A percentile compares a stretch with the other conserved stretches of the same genome.
These are phyloP conservation scores for Heliconius aoede DNA, from an alignment of 2,888 invertebrate genomes.

Conservation along the genomic window DNA sequence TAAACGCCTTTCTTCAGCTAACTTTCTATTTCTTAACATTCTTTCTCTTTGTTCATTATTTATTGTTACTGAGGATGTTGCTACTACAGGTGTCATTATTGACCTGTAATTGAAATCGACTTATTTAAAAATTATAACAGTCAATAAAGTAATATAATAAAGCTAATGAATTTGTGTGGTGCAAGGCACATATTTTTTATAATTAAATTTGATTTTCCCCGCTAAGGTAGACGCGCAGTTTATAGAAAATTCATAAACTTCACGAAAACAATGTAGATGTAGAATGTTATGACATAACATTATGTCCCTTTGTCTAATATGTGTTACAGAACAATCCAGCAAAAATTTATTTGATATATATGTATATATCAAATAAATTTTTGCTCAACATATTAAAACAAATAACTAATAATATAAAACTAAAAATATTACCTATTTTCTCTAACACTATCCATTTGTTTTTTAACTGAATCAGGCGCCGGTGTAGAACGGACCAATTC, in stretches of 20 bases:
- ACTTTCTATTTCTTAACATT: slow-evolving; percentile 86
- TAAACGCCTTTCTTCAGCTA: slow-evolving; percentile 86
- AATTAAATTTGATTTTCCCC: too few species aligned
- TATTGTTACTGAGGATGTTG: slow-evolving; percentile 76
- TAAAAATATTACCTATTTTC: slow-evolving; percentile 54
- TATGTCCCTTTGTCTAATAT: too few species aligned
- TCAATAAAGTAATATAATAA: too few species aligned
- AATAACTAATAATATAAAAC: background rate
- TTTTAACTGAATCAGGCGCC: slow-evolving; percentile 61
- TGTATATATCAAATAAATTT: background rate
- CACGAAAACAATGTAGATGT: too few species aligned
- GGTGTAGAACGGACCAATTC: slow-evolving; percentile 81
- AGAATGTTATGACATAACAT: too few species aligned
- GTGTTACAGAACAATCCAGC: too few species aligned
- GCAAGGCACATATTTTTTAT: too few species aligned
- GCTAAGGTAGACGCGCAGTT: too few species aligned
- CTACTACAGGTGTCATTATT: slow-evolving; percentile 68
- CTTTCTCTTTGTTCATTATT: slow-evolving; percentile 86
- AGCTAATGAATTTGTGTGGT: too few species aligned
- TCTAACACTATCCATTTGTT: slow-evolving; percentile 50
- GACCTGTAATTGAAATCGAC: slow-evolving; percentile 57
- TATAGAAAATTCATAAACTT: too few species aligned
- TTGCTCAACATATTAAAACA: background rate
- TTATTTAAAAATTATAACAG: background rate
- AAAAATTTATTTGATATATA: too few species aligned